Evolutionary conservation across 2,113 vertebrate genomes (phyloP).

Genomic region (Mus spicilegus): DNA sequence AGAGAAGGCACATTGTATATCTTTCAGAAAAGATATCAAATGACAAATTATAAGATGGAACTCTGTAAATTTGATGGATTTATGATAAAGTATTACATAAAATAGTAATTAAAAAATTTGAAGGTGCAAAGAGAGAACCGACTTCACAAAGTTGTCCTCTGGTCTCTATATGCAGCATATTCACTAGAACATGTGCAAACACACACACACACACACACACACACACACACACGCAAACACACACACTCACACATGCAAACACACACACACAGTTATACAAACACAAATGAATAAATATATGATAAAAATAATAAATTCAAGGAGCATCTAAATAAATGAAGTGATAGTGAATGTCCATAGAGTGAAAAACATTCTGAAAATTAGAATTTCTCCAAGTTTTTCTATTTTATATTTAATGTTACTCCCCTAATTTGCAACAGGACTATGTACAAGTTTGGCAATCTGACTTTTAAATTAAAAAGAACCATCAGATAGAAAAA

Average conservation of each 20-base stretch:
- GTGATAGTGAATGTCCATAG: background rate
- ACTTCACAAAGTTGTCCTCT: background rate
- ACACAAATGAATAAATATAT: background rate
- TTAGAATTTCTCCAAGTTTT: background rate
- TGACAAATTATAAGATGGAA: background rate
- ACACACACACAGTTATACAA: too few species aligned
- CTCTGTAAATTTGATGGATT: background rate
- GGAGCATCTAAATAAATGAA: background rate
- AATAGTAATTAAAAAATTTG: background rate
- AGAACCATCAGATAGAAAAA: background rate
- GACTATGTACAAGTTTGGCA: background rate
- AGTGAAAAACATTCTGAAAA: background rate
- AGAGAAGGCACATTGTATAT: background rate
- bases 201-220: too few species aligned
- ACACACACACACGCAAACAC: too few species aligned
- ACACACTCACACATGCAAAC: too few species aligned
- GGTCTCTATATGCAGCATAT: background rate
- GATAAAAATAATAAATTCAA: background rate
- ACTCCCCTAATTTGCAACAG: background rate
- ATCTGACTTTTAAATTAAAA: slow-evolving; percentile 17
- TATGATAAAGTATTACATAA: background rate
- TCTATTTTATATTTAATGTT: background rate
- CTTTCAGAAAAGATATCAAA: background rate
- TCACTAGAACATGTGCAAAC: rapidly evolving
- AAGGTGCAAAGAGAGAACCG: background rate